Conservation (phyloP, 2,113 vertebrate species). For the Hyaena hyaena region DNA sequence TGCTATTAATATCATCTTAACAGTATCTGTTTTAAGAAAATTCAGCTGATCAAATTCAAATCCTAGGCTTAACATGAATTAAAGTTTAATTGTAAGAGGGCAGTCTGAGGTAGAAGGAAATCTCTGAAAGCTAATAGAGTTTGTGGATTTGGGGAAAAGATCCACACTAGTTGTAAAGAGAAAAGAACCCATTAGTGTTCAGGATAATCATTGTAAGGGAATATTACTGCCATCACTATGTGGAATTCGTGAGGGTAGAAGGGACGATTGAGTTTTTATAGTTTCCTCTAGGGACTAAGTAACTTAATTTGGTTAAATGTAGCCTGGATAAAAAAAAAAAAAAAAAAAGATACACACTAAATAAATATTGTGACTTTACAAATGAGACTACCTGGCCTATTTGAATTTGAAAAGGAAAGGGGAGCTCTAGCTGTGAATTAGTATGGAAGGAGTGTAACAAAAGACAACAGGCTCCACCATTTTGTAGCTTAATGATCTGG, state of each 20-base stretch:
- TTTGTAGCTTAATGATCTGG: not conserved
- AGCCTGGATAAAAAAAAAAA: not conserved
- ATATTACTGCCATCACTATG: not conserved
- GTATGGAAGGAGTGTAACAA: not conserved
- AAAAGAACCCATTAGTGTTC: not conserved
- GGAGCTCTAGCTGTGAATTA: not conserved
- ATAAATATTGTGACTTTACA: not conserved
- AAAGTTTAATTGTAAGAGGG: not conserved
- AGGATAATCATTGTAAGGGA: not conserved
- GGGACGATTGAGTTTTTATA: not conserved
- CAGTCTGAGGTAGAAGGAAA: not conserved
- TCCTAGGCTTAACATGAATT: conserved; percentile 12
- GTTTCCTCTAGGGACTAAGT: not conserved
- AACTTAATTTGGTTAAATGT: not conserved
- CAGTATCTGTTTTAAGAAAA: conserved; percentile 6
- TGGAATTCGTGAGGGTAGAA: not conserved
- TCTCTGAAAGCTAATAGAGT: not conserved
- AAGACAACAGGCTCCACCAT: not conserved
- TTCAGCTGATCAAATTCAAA: conserved; percentile 33
- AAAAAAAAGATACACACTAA: not conserved
- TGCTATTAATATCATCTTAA: conserved; percentile 30
- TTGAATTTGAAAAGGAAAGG: not conserved
- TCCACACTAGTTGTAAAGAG: not conserved
- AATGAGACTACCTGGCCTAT: not conserved
- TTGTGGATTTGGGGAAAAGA: not conserved